Percentiles rank a stretch among this genome's conserved stretches.
These are phyloP conservation scores for Barypeithes pellucidus DNA, from an alignment of 2,888 invertebrate genomes.

Conservation along the genomic window DNA sequence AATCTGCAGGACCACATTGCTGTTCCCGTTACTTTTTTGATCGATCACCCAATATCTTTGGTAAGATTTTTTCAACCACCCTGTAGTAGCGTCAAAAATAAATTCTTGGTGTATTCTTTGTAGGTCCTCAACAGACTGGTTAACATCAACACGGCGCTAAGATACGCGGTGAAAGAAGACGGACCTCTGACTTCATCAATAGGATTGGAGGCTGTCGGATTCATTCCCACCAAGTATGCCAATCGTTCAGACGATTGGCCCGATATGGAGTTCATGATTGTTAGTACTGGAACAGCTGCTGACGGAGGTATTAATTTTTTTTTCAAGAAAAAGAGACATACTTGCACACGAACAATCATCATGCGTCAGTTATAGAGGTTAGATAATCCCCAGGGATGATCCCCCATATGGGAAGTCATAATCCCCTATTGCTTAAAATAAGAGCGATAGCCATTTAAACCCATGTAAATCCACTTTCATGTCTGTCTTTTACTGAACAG, in stretches of 20 bases:
- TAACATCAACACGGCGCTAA: conserved; percentile 86
- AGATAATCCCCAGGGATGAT: too few relatives aligned
- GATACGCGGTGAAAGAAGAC: conserved; percentile 89
- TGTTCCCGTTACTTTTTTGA: conserved; percentile 84
- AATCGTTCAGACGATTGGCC: conserved; percentile 92
- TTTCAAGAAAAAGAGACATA: background rate
- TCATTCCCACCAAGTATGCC: conserved; percentile 91
- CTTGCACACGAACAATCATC: too few relatives aligned
- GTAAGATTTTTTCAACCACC: conserved; percentile 67
- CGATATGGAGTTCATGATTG: conserved; percentile 93
- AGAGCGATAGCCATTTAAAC: too few relatives aligned
- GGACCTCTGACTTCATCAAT: conserved; percentile 91
- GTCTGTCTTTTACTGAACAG: too few relatives aligned
- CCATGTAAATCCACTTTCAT: too few relatives aligned
- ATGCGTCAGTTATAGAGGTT: too few relatives aligned
- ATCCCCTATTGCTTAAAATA: too few relatives aligned
- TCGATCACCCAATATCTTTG: conserved; percentile 86
- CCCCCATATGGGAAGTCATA: too few relatives aligned
- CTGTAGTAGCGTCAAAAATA: background rate
- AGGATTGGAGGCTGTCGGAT: conserved; percentile 88
- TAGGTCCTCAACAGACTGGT: conserved; percentile 75
- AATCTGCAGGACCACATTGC: conserved; percentile 94
- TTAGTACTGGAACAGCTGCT: conserved; percentile 85
- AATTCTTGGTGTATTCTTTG: conserved; percentile 4
- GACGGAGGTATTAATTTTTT: conserved; percentile 78